Percentiles rank a stretch among this genome's conserved stretches.
These are phyloP conservation scores for Drosophila picticornis DNA, from an alignment of 2,888 invertebrate species.

Conservation along the genomic window DNA sequence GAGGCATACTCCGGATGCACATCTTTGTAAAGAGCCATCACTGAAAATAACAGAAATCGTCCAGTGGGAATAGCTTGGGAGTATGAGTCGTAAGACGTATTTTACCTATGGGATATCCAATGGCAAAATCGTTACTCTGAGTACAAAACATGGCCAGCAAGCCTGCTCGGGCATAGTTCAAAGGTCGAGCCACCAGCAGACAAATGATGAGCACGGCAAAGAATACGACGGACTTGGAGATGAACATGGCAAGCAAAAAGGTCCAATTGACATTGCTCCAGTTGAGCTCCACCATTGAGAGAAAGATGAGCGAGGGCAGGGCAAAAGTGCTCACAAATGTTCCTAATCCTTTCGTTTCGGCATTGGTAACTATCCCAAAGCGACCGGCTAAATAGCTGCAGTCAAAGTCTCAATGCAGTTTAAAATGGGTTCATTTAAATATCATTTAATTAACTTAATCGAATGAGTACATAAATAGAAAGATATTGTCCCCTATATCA, in stretches of 20 bases:
- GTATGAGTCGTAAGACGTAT: not conserved
- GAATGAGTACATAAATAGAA: not conserved
- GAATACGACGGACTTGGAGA: conserved; percentile 95
- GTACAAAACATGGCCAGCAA: conserved; percentile 97
- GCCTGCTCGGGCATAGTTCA: conserved; percentile 94
- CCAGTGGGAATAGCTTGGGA: not conserved
- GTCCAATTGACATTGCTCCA: conserved; percentile 95
- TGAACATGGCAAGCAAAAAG: conserved; percentile 92
- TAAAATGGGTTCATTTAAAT: conserved; percentile 6
- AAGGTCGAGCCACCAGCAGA: conserved; percentile 91
- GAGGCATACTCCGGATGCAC: conserved; percentile 95
- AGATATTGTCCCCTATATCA: not conserved
- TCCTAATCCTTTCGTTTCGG: conserved; percentile 95
- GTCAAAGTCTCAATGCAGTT: conserved; percentile 2
- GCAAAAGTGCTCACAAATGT: conserved; percentile 97
- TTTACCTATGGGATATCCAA: conserved; percentile 95
- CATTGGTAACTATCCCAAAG: conserved; percentile 91
- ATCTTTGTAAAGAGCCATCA: conserved; percentile 93
- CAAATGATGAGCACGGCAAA: conserved; percentile 91
- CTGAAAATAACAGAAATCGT: conserved; percentile 85
- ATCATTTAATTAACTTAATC: not conserved
- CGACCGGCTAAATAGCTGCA: conserved; percentile 93
- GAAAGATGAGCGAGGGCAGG: conserved; percentile 95
- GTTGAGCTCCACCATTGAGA: conserved; percentile 93
- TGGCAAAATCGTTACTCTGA: conserved; percentile 98